phyloP scores from a whole-genome alignment of 2,113 vertebrate species.

The Hypanus sabinus region DNA sequence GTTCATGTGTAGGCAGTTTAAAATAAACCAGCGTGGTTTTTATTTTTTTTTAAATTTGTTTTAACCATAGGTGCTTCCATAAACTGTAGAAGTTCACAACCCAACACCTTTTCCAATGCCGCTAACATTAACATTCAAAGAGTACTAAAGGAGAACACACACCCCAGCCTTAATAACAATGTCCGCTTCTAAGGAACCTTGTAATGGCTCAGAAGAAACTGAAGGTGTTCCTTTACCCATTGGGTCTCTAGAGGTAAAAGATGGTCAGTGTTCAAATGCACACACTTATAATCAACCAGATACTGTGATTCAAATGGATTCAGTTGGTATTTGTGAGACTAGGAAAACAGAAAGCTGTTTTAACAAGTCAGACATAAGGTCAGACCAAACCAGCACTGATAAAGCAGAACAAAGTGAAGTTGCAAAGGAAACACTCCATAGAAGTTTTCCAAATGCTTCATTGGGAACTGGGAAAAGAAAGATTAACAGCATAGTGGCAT shows the following conservation, averaged over 20 bases:
- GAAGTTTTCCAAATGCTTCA: slow-evolving; percentile 55
- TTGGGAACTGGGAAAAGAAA: slow-evolving; percentile 54
- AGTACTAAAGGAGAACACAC: slow-evolving; percentile 30
- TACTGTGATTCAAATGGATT: slow-evolving; percentile 21
- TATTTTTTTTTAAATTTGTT: slow-evolving; percentile 36
- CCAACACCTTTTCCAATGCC: slow-evolving; percentile 33
- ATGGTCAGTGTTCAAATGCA: slow-evolving; percentile 30
- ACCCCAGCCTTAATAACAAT: slow-evolving; percentile 14
- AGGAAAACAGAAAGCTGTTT: slow-evolving; percentile 6
- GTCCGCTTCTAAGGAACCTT: slow-evolving; percentile 26
- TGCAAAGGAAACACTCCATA: slow-evolving; percentile 41
- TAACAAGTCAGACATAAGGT: slow-evolving; percentile 31
- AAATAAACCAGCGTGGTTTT: slow-evolving; percentile 9
- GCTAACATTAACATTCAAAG: slow-evolving; percentile 18
- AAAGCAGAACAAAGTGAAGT: slow-evolving; percentile 16
- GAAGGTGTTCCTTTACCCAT: slow-evolving; percentile 4
- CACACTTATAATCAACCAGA: slow-evolving; percentile 31
- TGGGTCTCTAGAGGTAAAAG: slow-evolving; percentile 31
- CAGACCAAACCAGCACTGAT: slow-evolving; percentile 22
- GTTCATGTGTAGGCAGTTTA: slow-evolving; percentile 29
- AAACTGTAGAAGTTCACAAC: slow-evolving; percentile 30
- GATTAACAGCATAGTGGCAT: slow-evolving; percentile 52
- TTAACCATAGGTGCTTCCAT: slow-evolving; percentile 29
- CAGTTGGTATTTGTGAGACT: slow-evolving; percentile 32
- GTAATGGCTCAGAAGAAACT: slow-evolving; percentile 33